Percentiles rank a stretch among this genome's conserved stretches.
These are phyloP conservation scores for Temnothorax ravouxi DNA, from an alignment of 2,888 invertebrate species.

Conservation along the genomic window DNA sequence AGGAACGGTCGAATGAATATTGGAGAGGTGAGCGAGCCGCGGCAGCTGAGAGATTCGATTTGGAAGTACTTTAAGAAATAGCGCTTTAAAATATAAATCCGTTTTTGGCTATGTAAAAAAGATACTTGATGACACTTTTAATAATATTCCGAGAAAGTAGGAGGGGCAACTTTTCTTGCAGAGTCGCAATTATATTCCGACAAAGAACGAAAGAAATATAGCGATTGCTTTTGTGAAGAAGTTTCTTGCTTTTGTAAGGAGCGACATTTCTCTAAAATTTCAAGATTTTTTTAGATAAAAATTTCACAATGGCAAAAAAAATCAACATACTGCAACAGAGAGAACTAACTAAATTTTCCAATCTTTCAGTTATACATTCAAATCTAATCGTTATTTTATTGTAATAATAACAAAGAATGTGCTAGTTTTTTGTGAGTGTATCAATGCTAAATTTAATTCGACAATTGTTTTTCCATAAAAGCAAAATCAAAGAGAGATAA, in stretches of 20 bases:
- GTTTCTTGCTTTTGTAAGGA: too few species aligned
- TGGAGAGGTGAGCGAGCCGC: constrained; percentile 15
- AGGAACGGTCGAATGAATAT: constrained; percentile 45
- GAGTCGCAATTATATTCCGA: constrained; percentile 33
- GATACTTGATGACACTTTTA: constrained; percentile 30
- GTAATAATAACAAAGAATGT: not conserved
- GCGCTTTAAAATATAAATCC: constrained; percentile 14
- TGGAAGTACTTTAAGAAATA: constrained; percentile 18
- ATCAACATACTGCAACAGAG: not conserved
- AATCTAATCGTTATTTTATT: not conserved
- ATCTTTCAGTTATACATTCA: not conserved
- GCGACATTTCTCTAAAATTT: not conserved
- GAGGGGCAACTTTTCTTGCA: constrained; percentile 28
- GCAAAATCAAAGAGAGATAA: not conserved
- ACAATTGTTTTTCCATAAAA: not conserved
- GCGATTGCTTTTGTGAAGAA: constrained; percentile 26
- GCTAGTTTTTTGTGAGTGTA: not conserved
- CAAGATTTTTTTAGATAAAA: too few species aligned
- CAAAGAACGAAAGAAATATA: constrained; percentile 31
- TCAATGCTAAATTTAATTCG: not conserved
- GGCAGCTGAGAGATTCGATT: constrained; percentile 20
- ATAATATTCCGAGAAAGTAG: constrained; percentile 21
- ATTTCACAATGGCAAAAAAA: not conserved
- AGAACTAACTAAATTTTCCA: not conserved
- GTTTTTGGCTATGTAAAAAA: constrained; percentile 36